These are phyloP conservation scores for Equus quagga DNA, from an alignment of 2,113 vertebrate genomes.

Conservation along the genomic window DNA sequence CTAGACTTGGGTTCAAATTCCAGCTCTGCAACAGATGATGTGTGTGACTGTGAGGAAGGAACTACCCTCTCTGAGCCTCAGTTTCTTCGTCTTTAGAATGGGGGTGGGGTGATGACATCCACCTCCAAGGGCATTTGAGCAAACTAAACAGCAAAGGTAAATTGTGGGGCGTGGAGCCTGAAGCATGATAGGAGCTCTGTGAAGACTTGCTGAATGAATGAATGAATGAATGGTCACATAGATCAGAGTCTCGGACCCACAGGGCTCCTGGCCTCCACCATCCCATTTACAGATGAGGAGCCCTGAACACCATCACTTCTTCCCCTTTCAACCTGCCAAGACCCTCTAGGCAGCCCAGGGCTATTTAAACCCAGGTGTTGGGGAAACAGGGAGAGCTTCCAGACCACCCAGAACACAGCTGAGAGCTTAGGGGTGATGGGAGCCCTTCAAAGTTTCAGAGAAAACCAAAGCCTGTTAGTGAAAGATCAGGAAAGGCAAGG, in stretches of 20 bases:
- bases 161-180: background rate
- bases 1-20: background rate
- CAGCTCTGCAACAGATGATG: background rate
- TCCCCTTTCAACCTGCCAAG: background rate
- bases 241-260: background rate
- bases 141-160: background rate
- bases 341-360: background rate
- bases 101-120: background rate
- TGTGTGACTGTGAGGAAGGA: background rate
- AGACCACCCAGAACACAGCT: background rate
- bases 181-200: background rate
- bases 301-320: background rate
- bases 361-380: background rate
- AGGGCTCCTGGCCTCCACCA: background rate
- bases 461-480: background rate
- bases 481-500: background rate
- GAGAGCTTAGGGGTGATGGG: background rate
- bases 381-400: background rate
- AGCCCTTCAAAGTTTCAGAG: background rate
- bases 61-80: background rate
- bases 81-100: background rate
- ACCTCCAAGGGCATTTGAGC: background rate
- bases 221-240: background rate
- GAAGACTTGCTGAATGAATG: background rate
- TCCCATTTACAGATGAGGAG: background rate